Conservation (phyloP, 1,140 invertebrate species). For the Gerris buenoi region DNA sequence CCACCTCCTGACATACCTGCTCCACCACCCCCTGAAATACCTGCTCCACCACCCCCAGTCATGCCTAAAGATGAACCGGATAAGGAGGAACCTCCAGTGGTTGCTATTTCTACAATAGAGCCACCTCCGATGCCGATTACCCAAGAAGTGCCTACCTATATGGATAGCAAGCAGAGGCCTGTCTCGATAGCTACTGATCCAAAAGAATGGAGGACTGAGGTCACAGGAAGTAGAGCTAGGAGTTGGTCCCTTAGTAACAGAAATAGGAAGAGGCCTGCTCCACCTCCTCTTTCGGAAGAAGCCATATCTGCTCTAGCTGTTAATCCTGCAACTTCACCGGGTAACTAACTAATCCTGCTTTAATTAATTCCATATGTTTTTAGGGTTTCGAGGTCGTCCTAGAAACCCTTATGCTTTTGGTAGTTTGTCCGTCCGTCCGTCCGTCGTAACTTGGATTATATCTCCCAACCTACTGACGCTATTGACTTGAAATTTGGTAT, state of each 20-base stretch:
- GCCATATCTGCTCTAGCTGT: constrained; percentile 17
- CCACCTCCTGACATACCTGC: neutral
- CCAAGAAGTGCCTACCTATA: neutral
- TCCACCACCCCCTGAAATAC: neutral
- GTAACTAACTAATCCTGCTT: neutral
- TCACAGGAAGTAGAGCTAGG: constrained; percentile 12
- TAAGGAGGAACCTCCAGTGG: neutral
- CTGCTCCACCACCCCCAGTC: constrained; percentile 1
- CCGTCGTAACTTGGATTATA: too few species aligned
- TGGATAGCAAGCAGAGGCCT: constrained; percentile 5
- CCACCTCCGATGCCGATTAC: neutral
- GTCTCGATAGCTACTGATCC: constrained; percentile 16
- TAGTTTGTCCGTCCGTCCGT: too few species aligned
- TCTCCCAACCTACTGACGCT: too few species aligned
- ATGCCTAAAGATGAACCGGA: neutral
- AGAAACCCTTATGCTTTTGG: too few species aligned
- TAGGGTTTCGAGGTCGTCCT: too few species aligned
- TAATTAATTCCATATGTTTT: too few species aligned
- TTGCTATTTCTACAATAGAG: neutral
- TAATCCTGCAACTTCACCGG: neutral
- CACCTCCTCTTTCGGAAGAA: constrained; percentile 22
- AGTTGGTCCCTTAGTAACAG: constrained; percentile 24
- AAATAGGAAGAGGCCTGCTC: constrained; percentile 23
- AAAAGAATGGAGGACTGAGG: constrained; percentile 10
- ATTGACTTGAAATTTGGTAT: too few species aligned